Evolutionary conservation across 2,888 invertebrate genomes (phyloP), one percentile per base, ranked within the genome.

Genomic region (Ctenicera cuprea): DNA sequence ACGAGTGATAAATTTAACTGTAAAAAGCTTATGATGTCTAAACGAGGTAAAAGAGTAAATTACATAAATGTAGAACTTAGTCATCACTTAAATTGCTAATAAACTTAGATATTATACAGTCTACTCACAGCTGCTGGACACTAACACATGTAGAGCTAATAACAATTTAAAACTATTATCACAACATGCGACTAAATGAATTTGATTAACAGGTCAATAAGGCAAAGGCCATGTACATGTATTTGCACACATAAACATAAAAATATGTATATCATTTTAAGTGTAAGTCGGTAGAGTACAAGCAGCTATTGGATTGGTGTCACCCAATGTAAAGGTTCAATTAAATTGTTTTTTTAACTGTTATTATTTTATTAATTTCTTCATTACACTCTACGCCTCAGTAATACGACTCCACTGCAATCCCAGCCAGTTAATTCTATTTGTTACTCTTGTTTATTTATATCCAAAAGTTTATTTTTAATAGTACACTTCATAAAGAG

Each of bases 81-180:
- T 54, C 54, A 54, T 30, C 30, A 54, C 54, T 54, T 33, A 54
- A 33, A 48, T 18, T 48, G 18, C 3, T 52, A 22, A 30, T 33
- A 54, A 20, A 18, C 8, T 48, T 9, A 48, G 9, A 20, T 20
- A 48, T 20, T 30, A n/a, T 52, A 14, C 26, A 45, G 14, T 45
- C 0, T 33, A 54, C 54, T 54, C 33, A 54, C 54, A 30, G 26
- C 12, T 54, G 26, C 12, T 54, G 30, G 12, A 33, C 54, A 30
- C 54, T 33, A 30, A 54, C 54, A 50, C 50, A 22, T 14, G 48
- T 7, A 54, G n/a, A 54, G 30, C 54, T 30, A 54, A 54, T 30
- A 33, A 54, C 54, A 54, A 54, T 54, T 54, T 54, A 54, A 30
- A 54, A 33, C 14, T 30, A 54, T 54, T 54, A 54, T 54, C 54